These are phyloP conservation scores for Drosophila melanica DNA, from an alignment of 1,140 invertebrate species.

Conservation along the genomic window DNA sequence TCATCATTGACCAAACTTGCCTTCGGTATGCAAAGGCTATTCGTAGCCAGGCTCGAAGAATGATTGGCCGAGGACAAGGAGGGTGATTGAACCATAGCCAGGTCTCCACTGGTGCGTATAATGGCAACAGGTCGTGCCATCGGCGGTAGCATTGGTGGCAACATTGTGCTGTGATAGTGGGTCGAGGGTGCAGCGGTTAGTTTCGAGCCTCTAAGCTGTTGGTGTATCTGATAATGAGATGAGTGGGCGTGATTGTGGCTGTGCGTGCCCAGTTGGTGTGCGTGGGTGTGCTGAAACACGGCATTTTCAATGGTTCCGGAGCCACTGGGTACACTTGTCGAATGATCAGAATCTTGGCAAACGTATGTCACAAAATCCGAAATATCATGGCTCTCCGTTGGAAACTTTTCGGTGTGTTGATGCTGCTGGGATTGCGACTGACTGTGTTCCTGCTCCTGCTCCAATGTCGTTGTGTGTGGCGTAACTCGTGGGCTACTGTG, in stretches of 20 bases:
- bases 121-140: constrained; percentile 98
- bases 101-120: constrained; percentile 93
- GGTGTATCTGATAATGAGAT: constrained; percentile 74
- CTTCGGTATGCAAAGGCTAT: constrained; percentile 27
- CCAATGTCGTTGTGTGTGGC: constrained; percentile 46
- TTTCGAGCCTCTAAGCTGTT: constrained; percentile 56
- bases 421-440: constrained; percentile 46
- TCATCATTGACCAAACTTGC: constrained; percentile 38
- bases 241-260: constrained; percentile 35
- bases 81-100: constrained; percentile 86
- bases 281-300: constrained; percentile 56
- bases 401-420: constrained; percentile 30
- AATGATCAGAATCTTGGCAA: constrained; percentile 91
- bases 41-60: constrained; percentile 30
- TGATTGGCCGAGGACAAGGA: constrained; percentile 84
- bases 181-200: constrained; percentile 42
- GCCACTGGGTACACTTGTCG: constrained; percentile 25
- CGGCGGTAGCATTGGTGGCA: constrained; percentile 97
- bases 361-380: constrained; percentile 98
- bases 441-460: constrained; percentile 71
- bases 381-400: constrained; percentile 89
- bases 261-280: constrained; percentile 54
- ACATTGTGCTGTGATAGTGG: constrained; percentile 90
- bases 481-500: constrained; percentile 78
- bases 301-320: constrained; percentile 38